A percentile compares a stretch with the other conserved stretches of the same genome.
Evolutionary conservation across 2,888 invertebrate species (phyloP).

Genomic region (Pharmacophagus antenor): DNA sequence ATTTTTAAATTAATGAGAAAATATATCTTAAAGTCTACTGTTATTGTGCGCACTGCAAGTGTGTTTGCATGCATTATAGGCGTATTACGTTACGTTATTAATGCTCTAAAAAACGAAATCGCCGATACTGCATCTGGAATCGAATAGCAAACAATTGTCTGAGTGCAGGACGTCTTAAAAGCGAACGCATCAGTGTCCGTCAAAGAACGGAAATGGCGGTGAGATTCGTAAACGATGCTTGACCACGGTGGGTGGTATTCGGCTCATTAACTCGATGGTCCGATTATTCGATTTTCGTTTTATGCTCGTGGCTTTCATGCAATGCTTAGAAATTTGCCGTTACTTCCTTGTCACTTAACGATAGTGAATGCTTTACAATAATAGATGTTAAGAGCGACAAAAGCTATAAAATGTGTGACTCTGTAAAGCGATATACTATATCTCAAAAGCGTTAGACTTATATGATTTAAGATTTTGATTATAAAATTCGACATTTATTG

Average conservation of each 20-base stretch:
- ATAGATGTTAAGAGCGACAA: no score
- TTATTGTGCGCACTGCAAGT: not conserved
- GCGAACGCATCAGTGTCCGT: conserved; percentile 33
- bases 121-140: conserved; percentile 3
- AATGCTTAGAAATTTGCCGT: conserved; percentile 23
- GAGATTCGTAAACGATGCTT: conserved; percentile 62
- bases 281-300: conserved; percentile 38
- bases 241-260: conserved; percentile 64
- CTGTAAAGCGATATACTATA: not conserved
- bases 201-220: conserved; percentile 63
- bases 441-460: not conserved
- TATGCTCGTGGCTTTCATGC: conserved; percentile 25
- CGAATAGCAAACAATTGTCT: conserved; percentile 28
- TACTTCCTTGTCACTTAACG: conserved; percentile 9
- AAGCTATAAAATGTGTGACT: not conserved
- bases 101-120: conserved; percentile 13
- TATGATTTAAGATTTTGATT: not conserved
- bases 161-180: conserved; percentile 32
- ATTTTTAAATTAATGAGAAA: no score
- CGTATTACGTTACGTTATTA: conserved; percentile 20
- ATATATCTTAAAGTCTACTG: no score
- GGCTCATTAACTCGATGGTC: conserved; percentile 44
- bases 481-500: not conserved
- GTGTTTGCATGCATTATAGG: conserved; percentile 7
- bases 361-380: not conserved